Evolutionary conservation across 2,797 vertebrate genomes (phyloP), one percentile per base, ranked within the genome.

Genomic region (Pristis pectinata): DNA sequence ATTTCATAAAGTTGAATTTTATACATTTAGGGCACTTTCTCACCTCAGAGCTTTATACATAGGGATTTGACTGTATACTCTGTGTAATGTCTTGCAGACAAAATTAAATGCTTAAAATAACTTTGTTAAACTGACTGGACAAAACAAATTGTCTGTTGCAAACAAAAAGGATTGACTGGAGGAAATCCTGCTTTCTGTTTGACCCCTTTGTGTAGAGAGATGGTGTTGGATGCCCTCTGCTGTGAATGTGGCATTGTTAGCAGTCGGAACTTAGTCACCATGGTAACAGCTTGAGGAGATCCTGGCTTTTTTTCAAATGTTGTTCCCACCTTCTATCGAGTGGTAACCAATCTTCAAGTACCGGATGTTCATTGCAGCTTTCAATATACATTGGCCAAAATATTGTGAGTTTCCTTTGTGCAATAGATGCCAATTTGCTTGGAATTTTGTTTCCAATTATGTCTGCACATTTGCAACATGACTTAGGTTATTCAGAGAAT

Each of bases 131-230:
- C 34, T 19, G n/a, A 67, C 61, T 67, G 8, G n/a, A 91, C 8
- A 64, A n/a, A 41, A 61, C 59, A 91, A 91, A 61, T 37, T 41
- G 87, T 41, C n/a, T 67, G n/a, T 41, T 41, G 2, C 87, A 91
- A 19, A 91, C 61, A 91, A 41, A 91, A 91, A 9, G n/a, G 85
- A 91, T 91, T 64, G n/a, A 24, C n/a, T 24, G 87, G 59, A 67
- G 61, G 59, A 91, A 91, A 91, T 91, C 59, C 87, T 91, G 87
- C 61, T 91, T 67, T 91, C 87, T 67, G 17, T 91, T 91, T 19
- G 15, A 19, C n/a, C 79, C 2, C 37, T 67, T 91, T 61, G 56
- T n/a, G 13, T 37, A 2, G 0, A 19, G 30, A 61, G 56, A 61
- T 91, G n/a, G n/a, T 22, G 6, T 91, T 67, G 59, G 87, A 37